Base-by-base conservation (phyloP, 2,797 vertebrate species). In the Salarias fasciatus region DNA sequence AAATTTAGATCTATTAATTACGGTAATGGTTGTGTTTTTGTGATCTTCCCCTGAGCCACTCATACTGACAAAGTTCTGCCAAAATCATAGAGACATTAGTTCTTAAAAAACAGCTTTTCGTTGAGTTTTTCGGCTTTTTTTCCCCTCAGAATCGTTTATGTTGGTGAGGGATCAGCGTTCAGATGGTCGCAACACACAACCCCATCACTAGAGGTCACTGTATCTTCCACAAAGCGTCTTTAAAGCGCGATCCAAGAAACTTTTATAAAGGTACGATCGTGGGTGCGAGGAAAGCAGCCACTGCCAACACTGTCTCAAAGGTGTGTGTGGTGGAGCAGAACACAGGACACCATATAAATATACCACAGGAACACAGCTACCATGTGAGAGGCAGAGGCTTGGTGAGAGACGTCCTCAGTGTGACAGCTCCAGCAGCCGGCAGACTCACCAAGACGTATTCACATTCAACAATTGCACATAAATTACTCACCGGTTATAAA, bases 291-390 rank as follows among this genome's bases (percentile, higher is more conserved):
- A 66, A 57, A 58, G 63, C 12, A 11, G 38, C 36, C 50, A 40
- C 5, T 66, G 62, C 67, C 68, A 83, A 61, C 47, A 18, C 9
- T 5, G 46, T 61, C 63, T 69, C 53, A 50, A 52, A 84, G 72
- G 66, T 69, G 74, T 37, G 76, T 37, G 49, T 7, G 37, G 54
- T 66, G 64, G 57, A 69, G 53, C 37, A 46, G 45, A 63, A 43
- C 18, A 62, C 43, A 7, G 41, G 53, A 60, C 51, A 51, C 60
- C 40, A 66, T 61, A 72, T 72, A 64, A 42, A 53, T 51, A 40
- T 13, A 0, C 53, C 52, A 64, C 18, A 3, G 18, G 24, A 24
- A 24, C 18, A 24, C 18, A 24, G 18, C 24, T 24, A 6, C 60
- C 53, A 3, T 53, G 52, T 48, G 33, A 62, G 52, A 58, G 36